Conservation (phyloP, 1,140 invertebrate genomes). For the Drosophila saltans region DNA sequence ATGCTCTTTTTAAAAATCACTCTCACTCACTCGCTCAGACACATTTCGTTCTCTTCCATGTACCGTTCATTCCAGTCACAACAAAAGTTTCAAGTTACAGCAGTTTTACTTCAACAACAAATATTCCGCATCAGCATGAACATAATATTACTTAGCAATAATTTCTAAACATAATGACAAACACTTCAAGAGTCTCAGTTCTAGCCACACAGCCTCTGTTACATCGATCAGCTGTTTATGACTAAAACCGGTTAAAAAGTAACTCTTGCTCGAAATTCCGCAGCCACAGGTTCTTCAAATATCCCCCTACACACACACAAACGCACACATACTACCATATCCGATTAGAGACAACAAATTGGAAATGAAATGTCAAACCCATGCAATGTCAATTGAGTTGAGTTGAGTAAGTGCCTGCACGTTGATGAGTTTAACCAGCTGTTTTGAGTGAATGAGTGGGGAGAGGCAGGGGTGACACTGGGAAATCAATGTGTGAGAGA, state of each 20-base stretch:
- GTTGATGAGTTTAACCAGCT: too few relatives aligned
- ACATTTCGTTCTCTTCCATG: background rate
- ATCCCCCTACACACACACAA: background rate
- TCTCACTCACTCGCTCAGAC: background rate
- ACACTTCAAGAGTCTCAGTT: background rate
- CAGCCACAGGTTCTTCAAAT: slow-evolving; percentile 1
- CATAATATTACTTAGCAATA: background rate
- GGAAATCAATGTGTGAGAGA: too few relatives aligned
- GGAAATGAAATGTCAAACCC: slow-evolving; percentile 1
- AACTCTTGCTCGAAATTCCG: background rate
- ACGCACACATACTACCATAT: background rate
- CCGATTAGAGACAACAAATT: slow-evolving; percentile 7
- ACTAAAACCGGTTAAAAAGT: slow-evolving; percentile 2
- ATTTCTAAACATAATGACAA: slow-evolving; percentile 1
- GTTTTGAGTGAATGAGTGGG: too few relatives aligned
- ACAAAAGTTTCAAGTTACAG: slow-evolving; percentile 7
- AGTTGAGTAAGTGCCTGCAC: background rate
- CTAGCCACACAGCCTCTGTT: background rate
- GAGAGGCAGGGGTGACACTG: too few relatives aligned
- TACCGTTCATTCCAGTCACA: background rate
- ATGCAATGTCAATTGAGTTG: background rate
- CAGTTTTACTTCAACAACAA: background rate
- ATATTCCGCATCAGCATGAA: background rate
- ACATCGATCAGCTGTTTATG: slow-evolving; percentile 11
- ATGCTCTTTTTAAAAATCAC: background rate